A percentile compares a stretch with the other conserved stretches of the same genome.
Evolutionary conservation across 2,113 vertebrate species (phyloP).

Genomic region (Neotragus pygmaeus): DNA sequence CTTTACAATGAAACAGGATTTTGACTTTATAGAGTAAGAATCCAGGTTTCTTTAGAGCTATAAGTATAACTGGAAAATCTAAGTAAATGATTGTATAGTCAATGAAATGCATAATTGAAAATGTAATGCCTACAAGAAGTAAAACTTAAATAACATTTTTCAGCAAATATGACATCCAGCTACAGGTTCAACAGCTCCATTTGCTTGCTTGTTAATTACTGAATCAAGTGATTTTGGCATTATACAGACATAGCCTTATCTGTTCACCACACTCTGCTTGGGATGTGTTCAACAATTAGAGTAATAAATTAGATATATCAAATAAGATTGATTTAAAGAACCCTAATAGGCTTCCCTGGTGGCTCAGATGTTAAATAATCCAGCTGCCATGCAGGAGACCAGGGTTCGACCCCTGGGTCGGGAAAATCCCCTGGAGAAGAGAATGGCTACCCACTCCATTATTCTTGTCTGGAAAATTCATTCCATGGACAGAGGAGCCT

Average conservation of each 20-base stretch:
- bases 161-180: neutral
- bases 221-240: neutral
- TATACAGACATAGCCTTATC: neutral
- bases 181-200: neutral
- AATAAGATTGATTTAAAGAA: neutral
- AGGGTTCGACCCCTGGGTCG: accelerated
- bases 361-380: neutral
- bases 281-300: neutral
- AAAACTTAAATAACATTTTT: neutral
- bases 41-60: neutral
- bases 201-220: neutral
- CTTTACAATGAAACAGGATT: neutral
- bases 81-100: neutral
- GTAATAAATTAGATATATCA: neutral
- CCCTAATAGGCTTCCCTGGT: neutral
- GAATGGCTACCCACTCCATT: neutral
- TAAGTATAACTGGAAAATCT: neutral
- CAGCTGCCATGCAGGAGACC: neutral
- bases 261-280: neutral
- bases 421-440: neutral
- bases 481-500: neutral
- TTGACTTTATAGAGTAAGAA: neutral
- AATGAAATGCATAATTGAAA: neutral
- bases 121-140: neutral
- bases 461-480: neutral